Evolutionary conservation across 2,113 vertebrate genomes (phyloP).

Genomic region (Lipophrys pholis): DNA sequence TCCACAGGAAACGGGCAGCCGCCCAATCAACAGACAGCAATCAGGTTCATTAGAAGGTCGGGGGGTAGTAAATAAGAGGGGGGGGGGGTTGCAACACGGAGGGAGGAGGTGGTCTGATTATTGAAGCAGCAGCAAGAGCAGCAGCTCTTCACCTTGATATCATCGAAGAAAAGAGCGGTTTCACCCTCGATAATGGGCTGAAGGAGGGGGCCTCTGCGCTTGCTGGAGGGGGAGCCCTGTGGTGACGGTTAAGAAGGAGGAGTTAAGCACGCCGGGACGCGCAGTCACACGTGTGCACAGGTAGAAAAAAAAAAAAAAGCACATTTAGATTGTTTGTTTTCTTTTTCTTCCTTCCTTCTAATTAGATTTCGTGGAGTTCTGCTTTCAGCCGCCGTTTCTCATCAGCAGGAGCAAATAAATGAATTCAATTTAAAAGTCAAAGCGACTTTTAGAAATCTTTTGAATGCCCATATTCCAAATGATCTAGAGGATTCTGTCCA

Average conservation of each 20-base stretch:
- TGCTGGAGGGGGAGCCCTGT: conserved; percentile 99
- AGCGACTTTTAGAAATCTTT: no score
- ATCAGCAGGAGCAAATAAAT: no score
- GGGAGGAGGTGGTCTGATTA: conserved; percentile 64
- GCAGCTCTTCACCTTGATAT: conserved; percentile 93
- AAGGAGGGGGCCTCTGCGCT: conserved; percentile 97
- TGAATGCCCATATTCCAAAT: no score
- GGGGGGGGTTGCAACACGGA: conserved; percentile 14
- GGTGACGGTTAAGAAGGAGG: conserved; percentile 87
- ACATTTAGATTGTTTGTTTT: no score
- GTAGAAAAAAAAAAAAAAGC: no score
- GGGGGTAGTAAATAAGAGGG: conserved; percentile 30
- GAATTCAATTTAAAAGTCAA: no score
- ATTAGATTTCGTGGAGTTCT: no score
- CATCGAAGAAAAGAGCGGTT: conserved; percentile 98
- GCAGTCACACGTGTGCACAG: no score
- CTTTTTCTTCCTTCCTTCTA: no score
- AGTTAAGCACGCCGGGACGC: conserved; percentile 79
- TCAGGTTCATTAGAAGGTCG: conserved; percentile 56
- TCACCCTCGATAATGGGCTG: conserved; percentile 99
- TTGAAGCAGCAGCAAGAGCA: conserved; percentile 71
- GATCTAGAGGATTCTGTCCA: no score
- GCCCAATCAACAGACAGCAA: conserved; percentile 78
- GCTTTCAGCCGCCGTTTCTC: no score
- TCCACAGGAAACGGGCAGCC: conserved; percentile 62